phyloP scores from a whole-genome alignment of 2,797 vertebrate genomes.

The Discoglossus pictus region DNA sequence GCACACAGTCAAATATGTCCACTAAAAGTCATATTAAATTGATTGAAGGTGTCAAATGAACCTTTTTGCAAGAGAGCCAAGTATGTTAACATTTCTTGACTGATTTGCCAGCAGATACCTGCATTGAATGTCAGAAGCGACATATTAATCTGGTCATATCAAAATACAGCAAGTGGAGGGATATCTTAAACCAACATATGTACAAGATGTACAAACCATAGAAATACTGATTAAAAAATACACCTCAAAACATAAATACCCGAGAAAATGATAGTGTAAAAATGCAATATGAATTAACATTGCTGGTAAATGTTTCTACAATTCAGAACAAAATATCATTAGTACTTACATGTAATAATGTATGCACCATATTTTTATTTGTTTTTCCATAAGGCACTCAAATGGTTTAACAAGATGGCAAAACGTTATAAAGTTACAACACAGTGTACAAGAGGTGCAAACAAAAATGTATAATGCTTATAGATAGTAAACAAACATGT shows the following conservation, averaged over 20 bases:
- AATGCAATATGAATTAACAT: slow-evolving; percentile 18
- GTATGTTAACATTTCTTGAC: slow-evolving; percentile 73
- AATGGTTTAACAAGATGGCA: too few species aligned
- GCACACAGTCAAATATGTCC: slow-evolving; percentile 2
- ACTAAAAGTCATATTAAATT: slow-evolving; percentile 29
- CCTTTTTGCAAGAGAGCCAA: slow-evolving; percentile 67
- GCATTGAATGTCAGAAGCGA: slow-evolving; percentile 73
- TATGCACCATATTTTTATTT: too few species aligned
- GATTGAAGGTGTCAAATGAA: slow-evolving; percentile 58
- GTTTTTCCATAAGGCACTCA: too few species aligned
- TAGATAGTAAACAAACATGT: too few species aligned
- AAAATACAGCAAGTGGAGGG: slow-evolving; percentile 56
- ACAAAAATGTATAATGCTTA: too few species aligned
- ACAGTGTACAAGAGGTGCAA: too few species aligned
- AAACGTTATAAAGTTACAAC: too few species aligned
- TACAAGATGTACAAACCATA: slow-evolving; percentile 1
- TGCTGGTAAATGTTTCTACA: too few species aligned
- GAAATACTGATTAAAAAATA: not conserved
- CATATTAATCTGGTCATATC: slow-evolving; percentile 60
- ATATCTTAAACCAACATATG: slow-evolving; percentile 60
- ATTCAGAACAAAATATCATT: too few species aligned
- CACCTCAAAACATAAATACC: too few species aligned
- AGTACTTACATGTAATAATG: too few species aligned
- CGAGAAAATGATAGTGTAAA: not conserved
- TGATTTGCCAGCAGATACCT: slow-evolving; percentile 76